phyloP scores from a whole-genome alignment of 2,113 vertebrate species.

The Herpetotheres cachinnans region DNA sequence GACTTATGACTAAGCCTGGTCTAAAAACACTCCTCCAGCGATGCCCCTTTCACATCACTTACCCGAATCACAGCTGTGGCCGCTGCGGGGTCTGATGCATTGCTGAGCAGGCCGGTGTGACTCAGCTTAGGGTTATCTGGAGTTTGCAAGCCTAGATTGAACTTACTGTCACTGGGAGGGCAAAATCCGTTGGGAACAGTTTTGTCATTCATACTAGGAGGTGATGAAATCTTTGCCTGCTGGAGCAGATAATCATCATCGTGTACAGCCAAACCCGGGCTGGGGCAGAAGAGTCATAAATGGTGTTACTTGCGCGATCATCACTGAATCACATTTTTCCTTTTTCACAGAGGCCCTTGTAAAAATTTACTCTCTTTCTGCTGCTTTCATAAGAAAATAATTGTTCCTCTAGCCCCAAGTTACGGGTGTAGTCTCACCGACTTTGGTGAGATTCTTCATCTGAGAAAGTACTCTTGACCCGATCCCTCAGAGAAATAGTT shows the following conservation, averaged over 20 bases:
- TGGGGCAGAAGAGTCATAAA: not conserved
- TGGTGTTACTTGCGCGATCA: accelerated
- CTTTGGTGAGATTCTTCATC: not conserved
- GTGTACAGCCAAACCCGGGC: not conserved
- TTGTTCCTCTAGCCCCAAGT: not conserved
- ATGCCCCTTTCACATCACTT: not conserved
- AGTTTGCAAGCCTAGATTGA: constrained; percentile 6
- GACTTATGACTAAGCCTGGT: not conserved
- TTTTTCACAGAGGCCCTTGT: not conserved
- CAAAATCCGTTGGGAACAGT: constrained; percentile 41
- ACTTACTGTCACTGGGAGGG: constrained; percentile 39
- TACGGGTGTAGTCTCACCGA: not conserved
- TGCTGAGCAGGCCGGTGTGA: not conserved
- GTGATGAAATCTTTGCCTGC: constrained; percentile 27
- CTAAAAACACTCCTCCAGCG: not conserved
- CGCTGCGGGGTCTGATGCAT: not conserved
- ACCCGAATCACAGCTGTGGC: not conserved
- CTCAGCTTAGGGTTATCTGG: constrained; percentile 31
- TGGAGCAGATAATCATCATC: not conserved
- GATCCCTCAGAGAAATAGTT: not conserved
- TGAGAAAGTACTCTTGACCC: not conserved
- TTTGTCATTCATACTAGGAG: constrained; percentile 25
- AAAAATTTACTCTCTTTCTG: not conserved
- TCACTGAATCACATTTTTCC: not conserved
- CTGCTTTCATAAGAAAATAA: not conserved